phyloP scores from a whole-genome alignment of 2,113 vertebrate species.

The Passer domesticus region DNA sequence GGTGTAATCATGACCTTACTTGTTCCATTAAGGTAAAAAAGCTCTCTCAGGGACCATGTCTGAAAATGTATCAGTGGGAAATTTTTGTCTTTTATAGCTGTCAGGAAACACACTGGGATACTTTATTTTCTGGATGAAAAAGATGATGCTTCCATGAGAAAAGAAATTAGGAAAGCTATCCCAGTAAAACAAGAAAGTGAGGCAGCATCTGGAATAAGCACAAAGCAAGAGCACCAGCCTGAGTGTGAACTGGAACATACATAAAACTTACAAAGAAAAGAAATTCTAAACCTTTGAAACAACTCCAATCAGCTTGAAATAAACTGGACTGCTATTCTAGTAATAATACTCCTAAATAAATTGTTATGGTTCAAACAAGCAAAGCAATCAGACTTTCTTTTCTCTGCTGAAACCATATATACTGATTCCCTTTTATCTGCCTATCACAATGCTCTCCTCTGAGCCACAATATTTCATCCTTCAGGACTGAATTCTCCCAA shows the following conservation, averaged over 20 bases:
- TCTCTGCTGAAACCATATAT: background rate
- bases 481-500: background rate
- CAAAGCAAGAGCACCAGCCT: background rate
- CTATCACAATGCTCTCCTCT: background rate
- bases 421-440: background rate
- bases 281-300: slow-evolving; percentile 35
- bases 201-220: background rate
- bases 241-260: background rate
- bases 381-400: slow-evolving; percentile 19
- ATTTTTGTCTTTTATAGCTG: background rate
- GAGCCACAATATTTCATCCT: background rate
- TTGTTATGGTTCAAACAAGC: background rate
- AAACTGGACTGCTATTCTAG: background rate
- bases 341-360: slow-evolving; percentile 21
- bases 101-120: background rate
- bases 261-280: background rate
- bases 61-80: background rate
- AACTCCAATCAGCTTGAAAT: slow-evolving; percentile 39
- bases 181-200: slow-evolving; percentile 7
- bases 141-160: background rate
- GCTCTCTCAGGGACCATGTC: background rate
- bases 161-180: background rate
- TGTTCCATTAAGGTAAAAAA: background rate
- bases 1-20: background rate
- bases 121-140: background rate